Conservation (phyloP, 2,888 invertebrate genomes). For the Aphelenchoides bicaudatus region DNA sequence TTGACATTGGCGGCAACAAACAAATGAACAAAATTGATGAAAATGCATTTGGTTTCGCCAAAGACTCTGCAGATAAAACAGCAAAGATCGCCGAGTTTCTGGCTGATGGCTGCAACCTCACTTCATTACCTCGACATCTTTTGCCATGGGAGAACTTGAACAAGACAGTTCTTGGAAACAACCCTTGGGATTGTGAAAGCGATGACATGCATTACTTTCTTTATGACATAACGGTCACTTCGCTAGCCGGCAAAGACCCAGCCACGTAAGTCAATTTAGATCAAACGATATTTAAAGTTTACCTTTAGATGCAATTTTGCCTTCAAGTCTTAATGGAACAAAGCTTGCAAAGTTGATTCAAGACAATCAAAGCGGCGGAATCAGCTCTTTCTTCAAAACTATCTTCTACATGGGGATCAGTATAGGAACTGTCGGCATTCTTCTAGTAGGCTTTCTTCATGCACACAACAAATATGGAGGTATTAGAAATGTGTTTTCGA, state of each 20-base stretch:
- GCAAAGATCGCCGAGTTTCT: constrained; percentile 3
- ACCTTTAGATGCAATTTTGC: constrained; percentile 21
- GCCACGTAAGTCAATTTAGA: too few species aligned
- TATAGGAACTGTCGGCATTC: not conserved
- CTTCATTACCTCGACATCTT: constrained; percentile 2
- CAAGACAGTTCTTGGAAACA: constrained; percentile 10
- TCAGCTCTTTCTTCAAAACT: constrained; percentile 12
- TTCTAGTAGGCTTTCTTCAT: constrained; percentile 20
- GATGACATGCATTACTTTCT: constrained; percentile 21
- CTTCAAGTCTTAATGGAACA: constrained; percentile 13
- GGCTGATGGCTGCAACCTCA: constrained; percentile 22
- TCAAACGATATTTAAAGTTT: too few species aligned
- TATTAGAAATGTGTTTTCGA: constrained; percentile 19
- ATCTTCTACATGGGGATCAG: constrained; percentile 20
- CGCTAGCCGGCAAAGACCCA: too few species aligned
- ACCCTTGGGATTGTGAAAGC: constrained; percentile 23
- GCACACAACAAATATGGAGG: constrained; percentile 20
- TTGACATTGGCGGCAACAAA: constrained; percentile 19
- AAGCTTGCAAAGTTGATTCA: constrained; percentile 11
- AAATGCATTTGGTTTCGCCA: constrained; percentile 25
- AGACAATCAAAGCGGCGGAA: not conserved
- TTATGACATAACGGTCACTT: too few species aligned
- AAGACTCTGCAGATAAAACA: constrained; percentile 6
- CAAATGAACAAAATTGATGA: constrained; percentile 20
- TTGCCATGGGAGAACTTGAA: constrained; percentile 20